Evolutionary conservation across 2,113 vertebrate genomes (phyloP).

Genomic region (Electrona antarctica): DNA sequence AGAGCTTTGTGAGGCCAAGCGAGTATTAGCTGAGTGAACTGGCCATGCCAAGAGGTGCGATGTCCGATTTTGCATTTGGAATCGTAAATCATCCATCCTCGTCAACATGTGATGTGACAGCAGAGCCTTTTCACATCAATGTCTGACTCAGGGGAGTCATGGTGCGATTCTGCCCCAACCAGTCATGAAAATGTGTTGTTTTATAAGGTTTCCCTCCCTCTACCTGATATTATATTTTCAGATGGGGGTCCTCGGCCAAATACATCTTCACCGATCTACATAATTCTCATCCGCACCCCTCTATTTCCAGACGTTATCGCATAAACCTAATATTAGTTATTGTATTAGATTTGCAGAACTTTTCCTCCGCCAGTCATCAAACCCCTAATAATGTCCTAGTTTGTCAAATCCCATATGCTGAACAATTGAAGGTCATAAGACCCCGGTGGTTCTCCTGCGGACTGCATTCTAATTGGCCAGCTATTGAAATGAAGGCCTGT

Average conservation of each 20-base stretch:
- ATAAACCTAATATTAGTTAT: conserved; percentile 14
- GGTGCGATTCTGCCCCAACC: too few relatives aligned
- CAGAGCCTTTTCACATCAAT: too few relatives aligned
- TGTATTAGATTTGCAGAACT: conserved; percentile 37
- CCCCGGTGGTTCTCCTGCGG: conserved; percentile 41
- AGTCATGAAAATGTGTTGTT: background rate
- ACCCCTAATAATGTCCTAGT: conserved; percentile 37
- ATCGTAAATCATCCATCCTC: too few relatives aligned
- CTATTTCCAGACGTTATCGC: conserved; percentile 30
- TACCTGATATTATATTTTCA: too few relatives aligned
- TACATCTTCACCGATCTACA: background rate
- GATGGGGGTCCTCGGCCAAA: too few relatives aligned
- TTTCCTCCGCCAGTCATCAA: conserved; percentile 47
- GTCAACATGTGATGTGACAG: too few relatives aligned
- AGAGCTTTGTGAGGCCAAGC: too few relatives aligned
- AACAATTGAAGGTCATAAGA: conserved; percentile 69
- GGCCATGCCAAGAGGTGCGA: too few relatives aligned
- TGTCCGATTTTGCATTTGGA: too few relatives aligned
- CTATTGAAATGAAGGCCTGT: conserved; percentile 45
- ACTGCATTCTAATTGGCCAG: conserved; percentile 58
- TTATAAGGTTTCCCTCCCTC: conserved; percentile 4
- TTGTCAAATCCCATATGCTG: conserved; percentile 24
- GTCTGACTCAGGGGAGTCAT: too few relatives aligned
- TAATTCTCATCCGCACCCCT: conserved; percentile 4
- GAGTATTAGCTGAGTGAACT: too few relatives aligned